Percentiles rank a stretch among this genome's conserved stretches.
These are phyloP conservation scores for Gastrophysa polygoni DNA, from an alignment of 2,888 invertebrate species.

Conservation along the genomic window DNA sequence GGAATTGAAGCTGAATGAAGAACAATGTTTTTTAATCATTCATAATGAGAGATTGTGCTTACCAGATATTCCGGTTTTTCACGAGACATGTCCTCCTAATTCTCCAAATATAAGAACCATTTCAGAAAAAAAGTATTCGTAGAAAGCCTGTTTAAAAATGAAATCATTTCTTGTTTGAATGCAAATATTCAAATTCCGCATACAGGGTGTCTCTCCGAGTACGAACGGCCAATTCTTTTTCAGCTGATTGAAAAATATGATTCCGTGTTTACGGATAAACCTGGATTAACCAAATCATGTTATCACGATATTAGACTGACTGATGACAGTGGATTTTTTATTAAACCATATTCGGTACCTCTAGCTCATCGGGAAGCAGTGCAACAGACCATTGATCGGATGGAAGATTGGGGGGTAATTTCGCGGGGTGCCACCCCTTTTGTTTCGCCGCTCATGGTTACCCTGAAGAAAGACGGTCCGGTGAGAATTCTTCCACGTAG, in stretches of 20 bases:
- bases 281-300: constrained; percentile 25
- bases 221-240: not conserved
- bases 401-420: constrained; percentile 42
- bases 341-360: no score
- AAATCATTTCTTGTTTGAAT: not conserved
- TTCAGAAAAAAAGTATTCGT: not conserved
- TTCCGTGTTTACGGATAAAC: constrained; percentile 10
- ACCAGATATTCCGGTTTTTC: not conserved
- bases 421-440: constrained; percentile 39
- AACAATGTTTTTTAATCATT: not conserved
- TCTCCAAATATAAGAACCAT: not conserved
- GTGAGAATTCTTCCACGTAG: constrained; percentile 34
- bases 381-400: constrained; percentile 19
- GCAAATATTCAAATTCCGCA: no score
- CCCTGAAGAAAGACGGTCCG: constrained; percentile 39
- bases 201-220: not conserved
- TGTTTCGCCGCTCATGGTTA: constrained; percentile 40
- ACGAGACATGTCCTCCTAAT: not conserved
- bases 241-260: not conserved
- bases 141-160: not conserved
- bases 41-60: not conserved
- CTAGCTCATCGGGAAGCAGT: no score
- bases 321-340: constrained; percentile 24
- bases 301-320: constrained; percentile 34
- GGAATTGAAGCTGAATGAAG: not conserved